Conservation (phyloP, 2,797 vertebrate species). For the Capromys pilorides region DNA sequence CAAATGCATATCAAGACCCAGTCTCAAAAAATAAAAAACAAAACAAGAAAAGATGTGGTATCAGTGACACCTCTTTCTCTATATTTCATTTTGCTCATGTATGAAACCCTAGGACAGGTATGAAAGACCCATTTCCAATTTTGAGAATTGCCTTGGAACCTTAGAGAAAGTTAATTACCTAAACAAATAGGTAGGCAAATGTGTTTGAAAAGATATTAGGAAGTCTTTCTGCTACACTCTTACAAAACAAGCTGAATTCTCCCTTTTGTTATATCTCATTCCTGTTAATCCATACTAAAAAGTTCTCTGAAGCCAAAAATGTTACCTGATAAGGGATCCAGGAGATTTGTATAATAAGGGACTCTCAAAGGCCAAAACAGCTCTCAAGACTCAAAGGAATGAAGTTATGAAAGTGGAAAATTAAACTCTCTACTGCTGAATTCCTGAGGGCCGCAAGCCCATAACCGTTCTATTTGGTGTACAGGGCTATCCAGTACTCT, state of each 20-base stretch:
- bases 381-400: slow-evolving; percentile 48
- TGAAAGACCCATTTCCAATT: neutral
- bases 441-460: accelerated
- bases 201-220: neutral
- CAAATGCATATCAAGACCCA: neutral
- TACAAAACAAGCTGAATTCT: too few relatives aligned
- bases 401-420: slow-evolving; percentile 24
- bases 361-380: neutral
- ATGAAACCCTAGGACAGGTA: neutral
- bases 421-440: neutral
- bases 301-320: neutral
- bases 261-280: neutral
- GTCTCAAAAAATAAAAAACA: neutral
- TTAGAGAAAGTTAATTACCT: neutral
- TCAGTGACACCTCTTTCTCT: accelerated
- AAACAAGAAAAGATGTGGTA: accelerated
- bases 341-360: neutral
- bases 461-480: accelerated
- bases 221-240: accelerated
- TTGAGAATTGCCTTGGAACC: neutral
- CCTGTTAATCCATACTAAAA: neutral
- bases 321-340: neutral
- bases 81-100: neutral
- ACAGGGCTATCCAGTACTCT: neutral
- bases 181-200: neutral